These are phyloP conservation scores for Nyctibius grandis DNA, from an alignment of 2,797 vertebrate genomes.

Conservation along the genomic window DNA sequence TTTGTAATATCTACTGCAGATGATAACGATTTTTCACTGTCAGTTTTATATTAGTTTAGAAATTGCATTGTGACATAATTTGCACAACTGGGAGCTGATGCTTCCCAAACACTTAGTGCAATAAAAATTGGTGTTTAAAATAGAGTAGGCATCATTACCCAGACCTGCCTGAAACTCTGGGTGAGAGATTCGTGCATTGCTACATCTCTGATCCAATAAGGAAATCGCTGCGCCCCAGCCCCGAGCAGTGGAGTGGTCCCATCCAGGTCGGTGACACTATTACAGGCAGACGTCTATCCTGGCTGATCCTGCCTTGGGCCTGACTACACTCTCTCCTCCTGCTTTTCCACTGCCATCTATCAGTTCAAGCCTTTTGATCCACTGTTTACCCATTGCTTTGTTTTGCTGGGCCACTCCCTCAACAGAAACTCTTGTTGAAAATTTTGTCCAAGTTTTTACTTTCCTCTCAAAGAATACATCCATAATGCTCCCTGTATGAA, in stretches of 20 bases:
- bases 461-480: not conserved
- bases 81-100: not conserved
- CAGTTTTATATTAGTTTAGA: not conserved
- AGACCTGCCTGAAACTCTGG: not conserved
- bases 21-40: not conserved
- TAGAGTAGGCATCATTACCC: not conserved
- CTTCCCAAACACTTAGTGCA: not conserved
- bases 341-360: not conserved
- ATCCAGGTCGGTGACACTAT: not conserved
- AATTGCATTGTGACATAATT: not conserved
- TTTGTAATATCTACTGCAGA: not conserved
- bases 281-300: accelerated
- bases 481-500: not conserved
- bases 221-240: not conserved
- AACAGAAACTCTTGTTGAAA: not conserved
- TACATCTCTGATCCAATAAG: accelerated
- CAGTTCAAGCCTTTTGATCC: not conserved
- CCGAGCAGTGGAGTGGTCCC: not conserved
- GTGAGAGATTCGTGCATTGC: not conserved
- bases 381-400: not conserved
- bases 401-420: not conserved
- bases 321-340: accelerated
- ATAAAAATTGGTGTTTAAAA: not conserved
- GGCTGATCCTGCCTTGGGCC: not conserved
- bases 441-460: not conserved